phyloP scores from a whole-genome alignment of 2,888 invertebrate species.

The Athalia cordata region DNA sequence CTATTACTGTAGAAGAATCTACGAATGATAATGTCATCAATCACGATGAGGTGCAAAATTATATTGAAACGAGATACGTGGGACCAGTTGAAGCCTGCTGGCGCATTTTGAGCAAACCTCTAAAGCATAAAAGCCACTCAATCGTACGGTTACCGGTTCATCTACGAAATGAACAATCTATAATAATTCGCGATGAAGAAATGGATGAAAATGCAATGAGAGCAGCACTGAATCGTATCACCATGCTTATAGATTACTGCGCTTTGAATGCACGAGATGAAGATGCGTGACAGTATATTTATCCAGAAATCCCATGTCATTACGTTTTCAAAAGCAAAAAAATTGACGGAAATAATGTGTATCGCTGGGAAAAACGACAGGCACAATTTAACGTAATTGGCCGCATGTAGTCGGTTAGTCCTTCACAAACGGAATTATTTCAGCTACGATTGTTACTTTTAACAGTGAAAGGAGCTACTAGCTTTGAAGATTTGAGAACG shows the following conservation, averaged over 20 bases:
- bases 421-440: conserved; percentile 56
- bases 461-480: conserved; percentile 55
- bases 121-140: conserved; percentile 14
- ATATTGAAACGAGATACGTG: conserved; percentile 54
- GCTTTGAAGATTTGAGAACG: conserved; percentile 57
- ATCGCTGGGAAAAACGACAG: conserved; percentile 47
- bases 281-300: conserved; percentile 47
- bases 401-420: conserved; percentile 57
- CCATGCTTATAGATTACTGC: conserved; percentile 48
- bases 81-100: conserved; percentile 52
- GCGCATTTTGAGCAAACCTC: not conserved
- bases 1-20: conserved; percentile 40
- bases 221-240: conserved; percentile 39
- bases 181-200: not conserved
- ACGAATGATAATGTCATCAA: conserved; percentile 1
- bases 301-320: conserved; percentile 48
- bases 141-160: conserved; percentile 36
- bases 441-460: conserved; percentile 58
- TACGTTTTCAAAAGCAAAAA: conserved; percentile 49
- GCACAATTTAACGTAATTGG: conserved; percentile 52
- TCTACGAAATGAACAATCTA: conserved; percentile 2
- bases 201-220: conserved; percentile 14
- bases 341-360: conserved; percentile 17
- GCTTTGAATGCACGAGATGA: conserved; percentile 47
- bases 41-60: conserved; percentile 53